Base-by-base conservation (phyloP, 2,113 vertebrate species). In the Gallinago undulata region DNA sequence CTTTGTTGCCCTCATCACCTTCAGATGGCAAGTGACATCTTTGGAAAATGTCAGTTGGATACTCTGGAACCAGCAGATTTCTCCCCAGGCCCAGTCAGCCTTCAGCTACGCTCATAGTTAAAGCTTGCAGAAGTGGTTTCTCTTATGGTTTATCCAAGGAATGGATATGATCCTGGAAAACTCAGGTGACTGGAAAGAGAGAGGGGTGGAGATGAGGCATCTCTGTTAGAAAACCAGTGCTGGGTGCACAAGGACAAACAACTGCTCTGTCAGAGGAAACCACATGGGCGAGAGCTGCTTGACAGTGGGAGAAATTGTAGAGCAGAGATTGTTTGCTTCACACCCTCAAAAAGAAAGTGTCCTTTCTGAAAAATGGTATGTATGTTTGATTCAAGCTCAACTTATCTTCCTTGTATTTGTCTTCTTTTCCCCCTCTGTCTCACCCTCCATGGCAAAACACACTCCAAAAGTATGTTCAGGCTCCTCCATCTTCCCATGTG, bases 211-310 rank as follows among this genome's bases (percentile, higher is more conserved):
- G 2, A 55, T 55, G 28, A 89, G 33, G 7, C 23, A 3, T 35
- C 14, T 56, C 18, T 16, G 5, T 37, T 7, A 69, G 21, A 66
- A 59, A 62, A 55, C 17, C 5, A 1, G 22, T 63, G 16, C 53
- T 73, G 48, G 2, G 10, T 79, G 33, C 19, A 7, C 30, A 67
- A 60, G 41, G 19, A n/a, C 2, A 7, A 33, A 53, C 0, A 0
- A 55, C 23, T 62, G 15, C 18, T n/a, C 37, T 68, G 15, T 56
- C 53, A 68, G 39, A 56, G 51, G 39, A 27, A 43, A 53, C 19
- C 3, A 2, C 10, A 21, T 0, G 1, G 4, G 4, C 0, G 3
- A 35, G 39, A 77, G 47, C 39, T 85, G 48, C 4, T 39, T 2
- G 10, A 31, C 21, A 19, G 25, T 23, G 39, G 45, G n/a, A 72